A percentile compares a stretch with the other conserved stretches of the same genome.
Evolutionary conservation across 1,140 invertebrate genomes (phyloP).

Genomic region (Trigoniulus corallinus): DNA sequence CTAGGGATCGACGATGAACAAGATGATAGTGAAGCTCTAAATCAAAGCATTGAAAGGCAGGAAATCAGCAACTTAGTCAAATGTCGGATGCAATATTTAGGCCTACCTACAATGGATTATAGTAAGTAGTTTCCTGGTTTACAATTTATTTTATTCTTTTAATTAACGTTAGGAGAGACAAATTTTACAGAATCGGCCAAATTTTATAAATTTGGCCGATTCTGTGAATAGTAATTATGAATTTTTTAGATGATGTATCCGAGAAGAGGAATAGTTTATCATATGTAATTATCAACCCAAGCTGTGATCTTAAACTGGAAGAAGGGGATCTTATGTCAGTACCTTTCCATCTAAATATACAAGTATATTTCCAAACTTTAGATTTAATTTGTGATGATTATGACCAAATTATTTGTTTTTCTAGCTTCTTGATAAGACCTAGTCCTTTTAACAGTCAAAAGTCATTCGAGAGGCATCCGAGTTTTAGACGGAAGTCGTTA

Average conservation of each 20-base stretch:
- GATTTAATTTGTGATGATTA: background rate
- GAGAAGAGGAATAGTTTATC: slow-evolving; percentile 82
- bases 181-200: no score
- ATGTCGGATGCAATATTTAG: slow-evolving; percentile 82
- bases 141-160: slow-evolving; percentile 5
- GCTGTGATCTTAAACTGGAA: slow-evolving; percentile 88
- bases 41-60: slow-evolving; percentile 77
- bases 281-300: slow-evolving; percentile 97
- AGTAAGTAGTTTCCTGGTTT: no score
- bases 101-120: slow-evolving; percentile 73
- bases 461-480: slow-evolving; percentile 66
- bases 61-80: slow-evolving; percentile 88
- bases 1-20: slow-evolving; percentile 26
- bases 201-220: no score
- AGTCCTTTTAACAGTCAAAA: slow-evolving; percentile 85
- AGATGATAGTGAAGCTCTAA: slow-evolving; percentile 67
- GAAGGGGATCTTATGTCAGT: slow-evolving; percentile 89
- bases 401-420: background rate
- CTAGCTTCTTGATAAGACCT: slow-evolving; percentile 65
- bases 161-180: background rate
- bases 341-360: slow-evolving; percentile 3
- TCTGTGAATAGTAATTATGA: no score
- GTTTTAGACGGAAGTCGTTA: slow-evolving; percentile 5
- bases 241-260: slow-evolving; percentile 61
- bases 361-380: background rate